phyloP scores from a whole-genome alignment of 2,113 vertebrate genomes.

The Pandion haliaetus region DNA sequence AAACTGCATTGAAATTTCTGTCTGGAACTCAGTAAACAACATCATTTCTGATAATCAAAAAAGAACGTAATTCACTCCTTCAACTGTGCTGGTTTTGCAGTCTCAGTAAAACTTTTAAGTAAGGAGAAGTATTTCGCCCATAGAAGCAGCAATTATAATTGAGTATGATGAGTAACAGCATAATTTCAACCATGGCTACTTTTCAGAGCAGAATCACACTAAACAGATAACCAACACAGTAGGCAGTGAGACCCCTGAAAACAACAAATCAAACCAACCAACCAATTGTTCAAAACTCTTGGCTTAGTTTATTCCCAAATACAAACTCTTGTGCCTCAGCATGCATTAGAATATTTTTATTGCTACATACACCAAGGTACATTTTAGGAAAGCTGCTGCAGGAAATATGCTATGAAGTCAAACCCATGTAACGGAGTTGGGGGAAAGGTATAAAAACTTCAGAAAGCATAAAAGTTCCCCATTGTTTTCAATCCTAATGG shows the following conservation, averaged over 20 bases:
- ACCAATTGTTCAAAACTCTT: background rate
- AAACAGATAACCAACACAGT: background rate
- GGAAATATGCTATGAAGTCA: background rate
- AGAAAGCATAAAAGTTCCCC: background rate
- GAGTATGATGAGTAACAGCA: background rate
- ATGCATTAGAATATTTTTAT: background rate
- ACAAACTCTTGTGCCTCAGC: background rate
- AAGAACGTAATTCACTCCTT: background rate
- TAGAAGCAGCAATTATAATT: background rate
- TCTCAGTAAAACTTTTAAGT: background rate
- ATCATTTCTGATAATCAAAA: background rate
- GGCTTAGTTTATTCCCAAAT: background rate
- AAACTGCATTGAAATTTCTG: background rate
- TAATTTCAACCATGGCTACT: background rate
- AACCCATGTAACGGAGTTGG: background rate
- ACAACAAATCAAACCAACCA: background rate
- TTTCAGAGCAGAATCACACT: background rate
- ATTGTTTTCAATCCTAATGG: background rate
- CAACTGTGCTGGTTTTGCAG: background rate
- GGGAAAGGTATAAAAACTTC: background rate
- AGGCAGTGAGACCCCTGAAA: background rate
- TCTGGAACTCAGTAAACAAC: background rate
- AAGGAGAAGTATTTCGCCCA: background rate
- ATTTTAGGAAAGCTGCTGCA: background rate
- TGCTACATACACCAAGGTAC: background rate